Evolutionary conservation across 2,113 vertebrate genomes (phyloP).

Genomic region (Ptilorrhoa leucosticta): DNA sequence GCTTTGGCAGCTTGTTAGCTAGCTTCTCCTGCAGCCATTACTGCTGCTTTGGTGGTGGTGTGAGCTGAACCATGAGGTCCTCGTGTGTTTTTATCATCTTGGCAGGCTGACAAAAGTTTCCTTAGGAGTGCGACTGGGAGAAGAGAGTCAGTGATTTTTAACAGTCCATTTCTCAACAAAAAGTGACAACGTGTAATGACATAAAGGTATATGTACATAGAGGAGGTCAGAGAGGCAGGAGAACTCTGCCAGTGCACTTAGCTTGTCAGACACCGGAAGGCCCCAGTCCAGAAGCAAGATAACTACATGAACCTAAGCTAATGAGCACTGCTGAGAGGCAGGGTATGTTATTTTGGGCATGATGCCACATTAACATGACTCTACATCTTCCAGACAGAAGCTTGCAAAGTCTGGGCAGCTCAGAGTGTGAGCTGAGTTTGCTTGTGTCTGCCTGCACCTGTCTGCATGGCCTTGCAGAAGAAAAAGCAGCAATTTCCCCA

Average conservation of each 20-base stretch:
- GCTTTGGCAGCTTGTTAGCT: not conserved
- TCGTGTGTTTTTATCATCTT: not conserved
- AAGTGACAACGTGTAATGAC: not conserved
- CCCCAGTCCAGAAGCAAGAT: not conserved
- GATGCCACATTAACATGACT: constrained; percentile 5
- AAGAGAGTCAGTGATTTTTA: not conserved
- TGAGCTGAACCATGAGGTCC: not conserved
- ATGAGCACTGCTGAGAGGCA: constrained; percentile 10
- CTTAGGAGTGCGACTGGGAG: not conserved
- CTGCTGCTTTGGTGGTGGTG: not conserved
- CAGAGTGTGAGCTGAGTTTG: not conserved
- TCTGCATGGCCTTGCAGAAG: not conserved
- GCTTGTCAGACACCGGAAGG: not conserved
- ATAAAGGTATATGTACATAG: not conserved
- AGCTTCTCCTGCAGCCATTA: not conserved
- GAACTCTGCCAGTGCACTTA: not conserved
- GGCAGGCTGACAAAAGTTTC: not conserved
- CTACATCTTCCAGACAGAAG: not conserved
- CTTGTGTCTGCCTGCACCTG: constrained; percentile 13
- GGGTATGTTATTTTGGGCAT: constrained; percentile 34
- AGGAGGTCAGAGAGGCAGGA: not conserved
- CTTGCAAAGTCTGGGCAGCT: not conserved
- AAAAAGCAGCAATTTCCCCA: not conserved
- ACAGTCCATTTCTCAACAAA: not conserved
- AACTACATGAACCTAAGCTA: not conserved